Evolutionary conservation across 2,113 vertebrate species (phyloP).

Genomic region (Hydrochoerus hydrochaeris): DNA sequence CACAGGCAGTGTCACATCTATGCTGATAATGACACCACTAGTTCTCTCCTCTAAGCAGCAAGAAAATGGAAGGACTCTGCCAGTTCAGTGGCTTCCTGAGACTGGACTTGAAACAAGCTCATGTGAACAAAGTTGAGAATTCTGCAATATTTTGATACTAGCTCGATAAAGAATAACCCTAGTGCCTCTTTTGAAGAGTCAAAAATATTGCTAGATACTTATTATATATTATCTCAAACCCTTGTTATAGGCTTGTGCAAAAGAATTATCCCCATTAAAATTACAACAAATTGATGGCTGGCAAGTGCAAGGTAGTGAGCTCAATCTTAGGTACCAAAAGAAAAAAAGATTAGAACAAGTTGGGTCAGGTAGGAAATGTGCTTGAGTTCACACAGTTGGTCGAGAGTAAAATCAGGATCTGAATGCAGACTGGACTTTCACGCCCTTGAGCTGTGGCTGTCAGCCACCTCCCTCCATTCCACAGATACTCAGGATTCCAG

Average conservation of each 20-base stretch:
- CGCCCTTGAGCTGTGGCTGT: not conserved
- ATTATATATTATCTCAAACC: not conserved
- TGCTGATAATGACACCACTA: not conserved
- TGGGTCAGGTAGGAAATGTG: not conserved
- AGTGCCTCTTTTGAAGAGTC: not conserved
- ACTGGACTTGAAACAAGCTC: not conserved
- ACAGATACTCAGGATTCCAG: not conserved
- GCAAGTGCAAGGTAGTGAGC: no score
- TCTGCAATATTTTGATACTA: not conserved
- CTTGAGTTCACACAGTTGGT: not conserved
- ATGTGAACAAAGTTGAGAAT: conserved; percentile 21
- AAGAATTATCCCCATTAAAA: not conserved
- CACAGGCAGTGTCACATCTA: not conserved
- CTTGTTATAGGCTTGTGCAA: not conserved
- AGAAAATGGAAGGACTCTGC: not conserved
- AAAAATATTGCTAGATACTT: not conserved
- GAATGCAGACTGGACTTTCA: not conserved
- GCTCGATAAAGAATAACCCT: not conserved
- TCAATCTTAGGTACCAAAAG: no score
- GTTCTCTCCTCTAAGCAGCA: not conserved
- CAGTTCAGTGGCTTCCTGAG: not conserved
- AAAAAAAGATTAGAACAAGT: not conserved
- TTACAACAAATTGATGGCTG: not conserved
- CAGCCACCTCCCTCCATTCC: not conserved
- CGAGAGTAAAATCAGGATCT: not conserved